These are phyloP conservation scores for Halictus quadricinctus DNA, from an alignment of 2,888 invertebrate species.

Conservation along the genomic window DNA sequence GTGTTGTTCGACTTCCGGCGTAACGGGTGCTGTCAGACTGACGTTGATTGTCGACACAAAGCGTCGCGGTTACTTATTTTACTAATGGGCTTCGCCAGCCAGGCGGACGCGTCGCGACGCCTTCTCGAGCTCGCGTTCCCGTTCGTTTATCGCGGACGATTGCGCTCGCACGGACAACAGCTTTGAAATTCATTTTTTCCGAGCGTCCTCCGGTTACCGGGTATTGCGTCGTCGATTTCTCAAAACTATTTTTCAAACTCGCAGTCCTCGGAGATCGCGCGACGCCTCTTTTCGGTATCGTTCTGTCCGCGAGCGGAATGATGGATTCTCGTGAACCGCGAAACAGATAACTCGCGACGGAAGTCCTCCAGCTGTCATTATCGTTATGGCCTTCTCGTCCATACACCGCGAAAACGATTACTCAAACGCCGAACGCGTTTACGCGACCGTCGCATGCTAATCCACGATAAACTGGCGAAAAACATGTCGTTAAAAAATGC, in stretches of 20 bases:
- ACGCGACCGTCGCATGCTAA: slow-evolving; percentile 55
- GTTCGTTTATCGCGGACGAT: slow-evolving; percentile 30
- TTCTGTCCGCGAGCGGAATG: slow-evolving; percentile 46
- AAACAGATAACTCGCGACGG: slow-evolving; percentile 53
- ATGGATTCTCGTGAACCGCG: slow-evolving; percentile 55
- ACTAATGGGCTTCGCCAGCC: slow-evolving; percentile 23
- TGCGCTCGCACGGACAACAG: not conserved
- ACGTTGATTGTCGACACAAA: slow-evolving; percentile 31
- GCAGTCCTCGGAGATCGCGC: not conserved
- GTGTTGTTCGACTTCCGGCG: slow-evolving; percentile 31
- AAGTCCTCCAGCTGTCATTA: slow-evolving; percentile 46
- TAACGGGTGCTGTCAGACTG: slow-evolving; percentile 19
- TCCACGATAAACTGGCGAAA: slow-evolving; percentile 50
- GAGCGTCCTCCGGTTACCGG: not conserved
- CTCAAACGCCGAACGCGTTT: slow-evolving; percentile 58
- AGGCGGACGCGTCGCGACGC: slow-evolving; percentile 1
- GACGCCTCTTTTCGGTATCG: slow-evolving; percentile 37
- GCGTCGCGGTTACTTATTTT: slow-evolving; percentile 38
- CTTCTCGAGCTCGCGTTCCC: slow-evolving; percentile 9
- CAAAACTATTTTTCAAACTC: not conserved
- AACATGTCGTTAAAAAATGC: slow-evolving; percentile 29
- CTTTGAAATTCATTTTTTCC: not conserved
- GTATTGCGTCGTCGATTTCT: not conserved
- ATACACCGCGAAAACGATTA: slow-evolving; percentile 56
- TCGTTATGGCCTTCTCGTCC: slow-evolving; percentile 19